Evolutionary conservation across 1,140 invertebrate genomes (phyloP).

Genomic region (Drosophila gunungcola): DNA sequence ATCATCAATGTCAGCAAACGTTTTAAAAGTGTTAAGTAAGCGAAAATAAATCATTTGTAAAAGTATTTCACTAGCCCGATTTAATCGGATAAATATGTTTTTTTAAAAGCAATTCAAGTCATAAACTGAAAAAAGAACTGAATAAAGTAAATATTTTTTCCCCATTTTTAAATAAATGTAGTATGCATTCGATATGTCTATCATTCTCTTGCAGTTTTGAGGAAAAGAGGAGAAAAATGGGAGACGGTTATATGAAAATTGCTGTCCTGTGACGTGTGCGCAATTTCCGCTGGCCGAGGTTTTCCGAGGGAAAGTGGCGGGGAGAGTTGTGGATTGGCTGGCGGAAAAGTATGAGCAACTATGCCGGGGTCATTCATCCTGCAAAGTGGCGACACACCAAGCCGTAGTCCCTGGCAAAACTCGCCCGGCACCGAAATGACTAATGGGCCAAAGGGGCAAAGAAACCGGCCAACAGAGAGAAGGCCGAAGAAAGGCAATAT

Average conservation of each 20-base stretch:
- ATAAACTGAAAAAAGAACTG: too few species aligned
- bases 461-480: conserved; percentile 2
- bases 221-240: conserved; percentile 26
- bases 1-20: conserved; percentile 11
- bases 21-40: conserved; percentile 18
- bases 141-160: too few species aligned
- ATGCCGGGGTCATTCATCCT: conserved; percentile 77
- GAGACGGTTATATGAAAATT: conserved; percentile 54
- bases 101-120: too few species aligned
- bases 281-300: conserved; percentile 65
- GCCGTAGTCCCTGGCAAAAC: conserved; percentile 21
- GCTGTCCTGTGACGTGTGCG: conserved; percentile 67
- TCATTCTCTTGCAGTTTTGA: background rate
- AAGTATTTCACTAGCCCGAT: background rate
- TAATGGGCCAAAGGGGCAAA: conserved; percentile 58
- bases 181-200: conserved; percentile 11
- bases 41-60: background rate
- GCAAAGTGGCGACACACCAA: conserved; percentile 81
- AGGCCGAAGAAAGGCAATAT: conserved; percentile 65
- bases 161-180: background rate
- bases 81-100: too few species aligned
- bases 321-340: background rate
- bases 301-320: background rate
- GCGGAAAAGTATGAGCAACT: conserved; percentile 41
- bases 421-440: conserved; percentile 64